Evolutionary conservation across 2,888 invertebrate genomes (phyloP).

Genomic region (Phrixothrix hirtus): DNA sequence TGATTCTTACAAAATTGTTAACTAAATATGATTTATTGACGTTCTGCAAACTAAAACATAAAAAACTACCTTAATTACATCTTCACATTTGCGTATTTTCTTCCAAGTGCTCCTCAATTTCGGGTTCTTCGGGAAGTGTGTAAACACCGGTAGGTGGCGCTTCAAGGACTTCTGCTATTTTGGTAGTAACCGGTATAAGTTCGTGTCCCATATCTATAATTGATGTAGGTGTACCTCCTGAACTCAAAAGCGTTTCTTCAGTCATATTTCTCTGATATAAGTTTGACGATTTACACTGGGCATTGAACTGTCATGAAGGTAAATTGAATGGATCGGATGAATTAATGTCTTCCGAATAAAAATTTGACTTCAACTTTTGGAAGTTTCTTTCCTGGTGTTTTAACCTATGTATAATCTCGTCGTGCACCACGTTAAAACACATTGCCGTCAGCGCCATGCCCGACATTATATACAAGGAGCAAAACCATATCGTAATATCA

Average conservation of each 20-base stretch:
- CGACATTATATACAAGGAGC: constrained; percentile 83
- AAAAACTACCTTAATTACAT: too few relatives aligned
- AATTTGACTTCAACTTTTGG: constrained; percentile 64
- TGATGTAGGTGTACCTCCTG: constrained; percentile 59
- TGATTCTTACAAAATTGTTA: too few relatives aligned
- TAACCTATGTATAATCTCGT: constrained; percentile 79
- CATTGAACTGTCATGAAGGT: constrained; percentile 75
- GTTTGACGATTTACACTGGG: constrained; percentile 59
- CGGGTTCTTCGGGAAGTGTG: constrained; percentile 62
- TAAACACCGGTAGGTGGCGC: constrained; percentile 60
- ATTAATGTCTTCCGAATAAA: constrained; percentile 65
- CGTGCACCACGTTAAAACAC: constrained; percentile 89
- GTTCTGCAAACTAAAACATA: too few relatives aligned
- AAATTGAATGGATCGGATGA: constrained; percentile 68
- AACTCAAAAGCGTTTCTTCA: constrained; percentile 61
- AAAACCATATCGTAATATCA: constrained; percentile 82
- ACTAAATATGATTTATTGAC: too few relatives aligned
- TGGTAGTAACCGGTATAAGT: constrained; percentile 44
- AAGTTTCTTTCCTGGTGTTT: constrained; percentile 69
- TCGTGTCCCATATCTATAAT: constrained; percentile 49
- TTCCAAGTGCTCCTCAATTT: constrained; percentile 58
- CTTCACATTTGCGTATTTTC: constrained; percentile 54
- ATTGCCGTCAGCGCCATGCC: constrained; percentile 87
- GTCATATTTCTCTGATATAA: constrained; percentile 65
- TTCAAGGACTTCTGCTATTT: constrained; percentile 54